Conservation (phyloP, 2,888 invertebrate species). For the Sphaerophoria rueppellii region DNA sequence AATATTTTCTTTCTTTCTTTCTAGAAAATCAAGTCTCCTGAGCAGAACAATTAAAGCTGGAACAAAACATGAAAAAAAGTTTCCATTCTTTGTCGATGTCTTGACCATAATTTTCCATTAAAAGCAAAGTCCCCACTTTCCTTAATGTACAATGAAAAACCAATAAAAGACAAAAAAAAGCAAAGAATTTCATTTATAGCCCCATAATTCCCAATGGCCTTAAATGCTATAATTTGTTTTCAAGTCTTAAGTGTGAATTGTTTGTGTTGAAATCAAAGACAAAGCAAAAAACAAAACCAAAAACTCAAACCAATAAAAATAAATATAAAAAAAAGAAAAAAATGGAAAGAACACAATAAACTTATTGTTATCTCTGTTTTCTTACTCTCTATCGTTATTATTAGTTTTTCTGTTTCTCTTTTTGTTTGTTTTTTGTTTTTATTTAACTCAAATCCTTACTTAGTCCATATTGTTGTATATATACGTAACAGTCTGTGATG, state of each 20-base stretch:
- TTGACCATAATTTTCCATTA: neutral
- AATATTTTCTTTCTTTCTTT: no score
- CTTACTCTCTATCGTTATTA: conserved; percentile 52
- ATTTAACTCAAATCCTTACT: conserved; percentile 58
- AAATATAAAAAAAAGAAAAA: conserved; percentile 19
- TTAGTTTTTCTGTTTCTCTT: conserved; percentile 13
- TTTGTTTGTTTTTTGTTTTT: conserved; percentile 22
- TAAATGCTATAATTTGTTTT: conserved; percentile 65
- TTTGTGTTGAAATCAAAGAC: conserved; percentile 10
- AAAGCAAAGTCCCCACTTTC: neutral
- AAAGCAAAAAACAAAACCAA: conserved; percentile 8
- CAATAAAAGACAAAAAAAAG: neutral
- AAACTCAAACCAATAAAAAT: no score
- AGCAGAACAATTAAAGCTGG: no score
- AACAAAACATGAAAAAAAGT: neutral
- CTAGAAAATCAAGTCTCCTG: no score
- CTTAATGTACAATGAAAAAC: neutral
- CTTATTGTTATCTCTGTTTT: conserved; percentile 49
- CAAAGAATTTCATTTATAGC: conserved; percentile 9
- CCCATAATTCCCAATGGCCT: conserved; percentile 67
- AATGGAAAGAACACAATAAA: conserved; percentile 22
- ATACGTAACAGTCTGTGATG: conserved; percentile 53
- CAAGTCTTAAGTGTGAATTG: conserved; percentile 69
- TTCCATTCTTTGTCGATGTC: neutral
- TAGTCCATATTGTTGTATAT: conserved; percentile 30